Base-by-base conservation (phyloP, 2,888 invertebrate genomes). In the Athrips mouffetella region DNA sequence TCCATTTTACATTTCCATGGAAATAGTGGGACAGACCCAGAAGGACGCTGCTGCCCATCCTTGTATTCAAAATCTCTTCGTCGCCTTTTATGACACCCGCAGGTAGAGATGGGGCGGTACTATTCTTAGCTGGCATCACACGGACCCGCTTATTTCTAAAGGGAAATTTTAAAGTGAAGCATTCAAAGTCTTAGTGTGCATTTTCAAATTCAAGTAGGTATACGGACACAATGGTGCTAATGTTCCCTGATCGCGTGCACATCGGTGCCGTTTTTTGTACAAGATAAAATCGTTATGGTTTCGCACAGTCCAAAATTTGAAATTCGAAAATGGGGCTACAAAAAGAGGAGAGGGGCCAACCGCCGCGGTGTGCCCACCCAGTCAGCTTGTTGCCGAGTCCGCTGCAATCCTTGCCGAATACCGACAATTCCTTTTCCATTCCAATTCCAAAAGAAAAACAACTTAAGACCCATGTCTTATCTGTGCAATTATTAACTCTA, bases 371-470 rank as follows among this genome's bases (percentile, higher is more conserved):
- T 84, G 87, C 86, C 87, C 87, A 87, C 87, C 86, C 87, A 87
- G 80, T 73, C 75, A 62, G 79, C 63, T 68, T 65, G 62, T 69
- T 68, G 77, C 76, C 70, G 70, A 23, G 73, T 74, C 70, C 74
- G 71, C 71, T 64, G 75, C 79, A 70, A 73, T 80, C 80, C 76
- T 79, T 80, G 78, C 78, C 80, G 75, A 88, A 88, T 88, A 87
- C 88, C 88, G 86, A 78, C 88, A 87, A 88, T 88, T 87, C 88
- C 83, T 81, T 53, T 49, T 65, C 73, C 73, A 73, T 73, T 68
- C 70, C 67, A 65, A 65, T 69, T 70, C 70, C 69, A 64, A 25
- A 33, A n/a, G 58, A 63, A 60, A 77, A 58, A 80, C 58, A 79
- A 55, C 80, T 60, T 82, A 85, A 70, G 67, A 62, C 61, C 68